Evolutionary conservation across 2,113 vertebrate species (phyloP).

Genomic region (Heteronetta atricapilla): DNA sequence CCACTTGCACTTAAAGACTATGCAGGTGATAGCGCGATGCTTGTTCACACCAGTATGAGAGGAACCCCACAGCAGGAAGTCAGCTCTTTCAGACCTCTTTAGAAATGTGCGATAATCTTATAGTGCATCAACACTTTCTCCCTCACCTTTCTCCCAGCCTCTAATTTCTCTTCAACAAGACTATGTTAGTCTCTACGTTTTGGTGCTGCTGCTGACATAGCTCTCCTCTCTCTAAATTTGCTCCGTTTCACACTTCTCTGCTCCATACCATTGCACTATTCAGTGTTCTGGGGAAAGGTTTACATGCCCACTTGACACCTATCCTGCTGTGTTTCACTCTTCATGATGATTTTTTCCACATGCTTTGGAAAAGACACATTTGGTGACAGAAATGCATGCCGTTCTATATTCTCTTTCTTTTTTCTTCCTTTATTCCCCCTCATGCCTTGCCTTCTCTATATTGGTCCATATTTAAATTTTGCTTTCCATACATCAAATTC

Average conservation of each 20-base stretch:
- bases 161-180: slow-evolving; percentile 60
- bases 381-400: background rate
- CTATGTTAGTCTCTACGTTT: background rate
- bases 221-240: slow-evolving; percentile 44
- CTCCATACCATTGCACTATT: background rate
- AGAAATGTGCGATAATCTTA: slow-evolving; percentile 67
- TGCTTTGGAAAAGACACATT: slow-evolving; percentile 26
- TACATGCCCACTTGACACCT: slow-evolving; percentile 18
- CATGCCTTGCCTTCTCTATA: background rate
- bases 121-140: slow-evolving; percentile 60
- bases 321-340: slow-evolving; percentile 3
- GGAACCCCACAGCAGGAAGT: slow-evolving; percentile 60
- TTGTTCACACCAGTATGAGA: slow-evolving; percentile 66
- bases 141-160: slow-evolving; percentile 34
- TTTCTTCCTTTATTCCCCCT: background rate
- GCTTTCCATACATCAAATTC: background rate
- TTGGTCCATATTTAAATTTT: background rate
- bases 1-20: slow-evolving; percentile 59
- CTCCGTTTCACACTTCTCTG: slow-evolving; percentile 34
- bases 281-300: slow-evolving; percentile 11
- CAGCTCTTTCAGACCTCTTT: slow-evolving; percentile 50
- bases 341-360: background rate
- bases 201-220: background rate
- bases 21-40: slow-evolving; percentile 45
- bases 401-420: background rate